Percentiles rank a stretch among this genome's conserved stretches.
Conservation (phyloP, 2,888 invertebrate species). For the Horisme vitalbata region DNA sequence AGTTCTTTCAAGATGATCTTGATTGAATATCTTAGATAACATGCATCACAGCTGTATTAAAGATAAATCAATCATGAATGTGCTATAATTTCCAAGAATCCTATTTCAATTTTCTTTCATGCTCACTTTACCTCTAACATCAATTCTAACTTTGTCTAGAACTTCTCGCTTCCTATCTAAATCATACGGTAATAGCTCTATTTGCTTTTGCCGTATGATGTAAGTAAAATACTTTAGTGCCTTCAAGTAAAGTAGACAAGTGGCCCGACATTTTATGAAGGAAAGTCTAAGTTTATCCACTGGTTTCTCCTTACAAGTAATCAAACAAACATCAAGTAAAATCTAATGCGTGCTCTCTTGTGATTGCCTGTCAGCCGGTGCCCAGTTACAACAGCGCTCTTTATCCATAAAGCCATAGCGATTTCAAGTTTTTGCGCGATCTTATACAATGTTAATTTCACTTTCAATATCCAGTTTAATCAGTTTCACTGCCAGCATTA, state of each 20-base stretch:
- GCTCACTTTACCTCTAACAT: too few relatives aligned
- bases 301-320: conserved; percentile 30
- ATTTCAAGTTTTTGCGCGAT: conserved; percentile 41
- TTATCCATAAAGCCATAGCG: conserved; percentile 40
- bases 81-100: conserved; percentile 2
- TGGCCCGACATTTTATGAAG: conserved; percentile 12
- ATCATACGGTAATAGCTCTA: too few relatives aligned
- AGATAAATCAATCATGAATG: conserved; percentile 1
- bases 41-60: conserved; percentile 3
- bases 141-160: too few relatives aligned
- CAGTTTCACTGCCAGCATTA: conserved; percentile 34
- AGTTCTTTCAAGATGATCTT: too few relatives aligned
- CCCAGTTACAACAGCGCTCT: conserved; percentile 35
- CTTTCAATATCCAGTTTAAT: conserved; percentile 48
- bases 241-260: conserved; percentile 44
- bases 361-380: conserved; percentile 20
- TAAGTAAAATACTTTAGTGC: conserved; percentile 1
- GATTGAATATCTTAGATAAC: too few relatives aligned
- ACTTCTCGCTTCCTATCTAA: conserved; percentile 54
- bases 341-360: conserved; percentile 32
- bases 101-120: conserved; percentile 17
- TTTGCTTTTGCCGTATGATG: too few relatives aligned
- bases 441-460: conserved; percentile 39
- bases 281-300: conserved; percentile 18
- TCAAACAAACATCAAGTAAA: conserved; percentile 45